Conservation (phyloP, 2,888 invertebrate species). For the Silvanus unidentatus region DNA sequence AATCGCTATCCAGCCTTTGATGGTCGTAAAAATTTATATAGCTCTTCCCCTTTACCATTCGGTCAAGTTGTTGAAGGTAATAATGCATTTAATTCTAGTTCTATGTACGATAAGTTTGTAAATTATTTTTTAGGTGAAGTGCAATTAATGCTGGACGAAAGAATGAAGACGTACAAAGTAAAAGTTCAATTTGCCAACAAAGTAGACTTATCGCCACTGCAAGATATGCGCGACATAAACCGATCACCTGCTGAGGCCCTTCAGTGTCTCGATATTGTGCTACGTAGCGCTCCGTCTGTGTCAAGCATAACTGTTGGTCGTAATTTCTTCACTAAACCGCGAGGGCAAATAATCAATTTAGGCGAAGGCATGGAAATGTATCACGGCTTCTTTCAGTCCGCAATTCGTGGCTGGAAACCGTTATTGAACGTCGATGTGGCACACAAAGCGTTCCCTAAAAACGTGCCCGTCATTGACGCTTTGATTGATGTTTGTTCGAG, state of each 20-base stretch:
- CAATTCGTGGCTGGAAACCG: constrained; percentile 81
- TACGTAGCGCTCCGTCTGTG: constrained; percentile 56
- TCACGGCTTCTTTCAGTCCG: constrained; percentile 90
- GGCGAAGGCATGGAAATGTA: constrained; percentile 80
- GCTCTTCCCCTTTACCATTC: constrained; percentile 45
- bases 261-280: constrained; percentile 80
- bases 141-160: constrained; percentile 11
- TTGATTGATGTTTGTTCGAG: constrained; percentile 16
- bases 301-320: constrained; percentile 35
- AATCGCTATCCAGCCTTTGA: constrained; percentile 62
- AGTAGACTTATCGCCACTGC: constrained; percentile 46
- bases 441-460: constrained; percentile 71
- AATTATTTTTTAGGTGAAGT: background rate
- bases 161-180: constrained; percentile 40
- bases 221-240: constrained; percentile 17
- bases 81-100: too few relatives aligned
- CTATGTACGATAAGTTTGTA: constrained; percentile 1
- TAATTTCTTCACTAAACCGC: constrained; percentile 31
- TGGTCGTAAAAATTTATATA: constrained; percentile 64
- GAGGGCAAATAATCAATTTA: constrained; percentile 50
- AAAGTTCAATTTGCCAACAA: constrained; percentile 51
- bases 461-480: constrained; percentile 47
- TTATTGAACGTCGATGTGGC: constrained; percentile 88
- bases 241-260: constrained; percentile 54
- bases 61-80: constrained; percentile 24